phyloP scores from a whole-genome alignment of 2,113 vertebrate genomes.

The Climacteris rufus region DNA sequence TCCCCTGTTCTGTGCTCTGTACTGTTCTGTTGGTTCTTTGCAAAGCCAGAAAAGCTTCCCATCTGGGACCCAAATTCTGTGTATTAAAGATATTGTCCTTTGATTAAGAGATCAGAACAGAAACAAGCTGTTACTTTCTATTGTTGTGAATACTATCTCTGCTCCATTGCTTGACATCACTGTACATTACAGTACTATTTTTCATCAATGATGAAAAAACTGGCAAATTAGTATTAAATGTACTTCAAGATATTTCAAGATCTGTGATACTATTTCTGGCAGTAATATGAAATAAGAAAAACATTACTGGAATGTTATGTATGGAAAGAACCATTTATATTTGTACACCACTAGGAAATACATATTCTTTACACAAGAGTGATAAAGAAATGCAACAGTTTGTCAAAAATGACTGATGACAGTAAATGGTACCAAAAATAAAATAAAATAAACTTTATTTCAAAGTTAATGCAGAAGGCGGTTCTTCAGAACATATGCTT shows the following conservation, averaged over 20 bases:
- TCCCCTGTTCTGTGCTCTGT: background rate
- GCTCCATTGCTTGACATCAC: background rate
- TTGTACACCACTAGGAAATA: background rate
- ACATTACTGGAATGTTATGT: accelerated
- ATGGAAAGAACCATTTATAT: background rate
- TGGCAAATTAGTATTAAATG: background rate
- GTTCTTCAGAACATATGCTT: background rate
- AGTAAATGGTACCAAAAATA: background rate
- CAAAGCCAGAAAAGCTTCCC: background rate
- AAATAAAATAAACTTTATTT: background rate
- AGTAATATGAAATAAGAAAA: background rate
- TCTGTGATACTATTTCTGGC: background rate
- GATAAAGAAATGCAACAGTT: background rate
- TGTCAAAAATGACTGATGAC: background rate
- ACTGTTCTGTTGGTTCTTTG: background rate
- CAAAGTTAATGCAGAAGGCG: background rate
- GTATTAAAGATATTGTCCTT: background rate
- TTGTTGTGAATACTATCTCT: background rate
- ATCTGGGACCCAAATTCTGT: background rate
- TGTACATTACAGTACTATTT: background rate
- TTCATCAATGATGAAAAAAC: background rate
- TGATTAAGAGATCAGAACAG: background rate
- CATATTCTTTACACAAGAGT: background rate
- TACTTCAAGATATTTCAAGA: background rate
- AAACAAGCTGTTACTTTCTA: background rate